Percentiles rank a stretch among this genome's conserved stretches.
Conservation (phyloP, 2,113 vertebrate species). For the Gallinago media region DNA sequence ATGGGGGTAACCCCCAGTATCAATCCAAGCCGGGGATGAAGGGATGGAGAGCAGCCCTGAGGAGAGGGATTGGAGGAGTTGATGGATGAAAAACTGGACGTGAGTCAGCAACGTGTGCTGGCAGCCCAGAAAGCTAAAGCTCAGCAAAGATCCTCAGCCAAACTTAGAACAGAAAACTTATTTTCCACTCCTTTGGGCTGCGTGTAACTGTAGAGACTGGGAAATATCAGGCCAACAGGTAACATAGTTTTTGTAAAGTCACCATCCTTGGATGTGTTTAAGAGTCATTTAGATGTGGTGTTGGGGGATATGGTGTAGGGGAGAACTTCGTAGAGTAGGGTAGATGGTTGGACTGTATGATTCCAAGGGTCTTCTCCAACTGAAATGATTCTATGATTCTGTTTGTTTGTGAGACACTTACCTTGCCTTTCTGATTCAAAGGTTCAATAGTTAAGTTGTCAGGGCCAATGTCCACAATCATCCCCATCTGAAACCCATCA, state of each 20-base stretch:
- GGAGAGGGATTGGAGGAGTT: not conserved
- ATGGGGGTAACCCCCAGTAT: not conserved
- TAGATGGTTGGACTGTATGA: too few species aligned
- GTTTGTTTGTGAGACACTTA: slow-evolving; percentile 64
- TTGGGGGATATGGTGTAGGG: too few species aligned
- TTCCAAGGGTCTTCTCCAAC: too few species aligned
- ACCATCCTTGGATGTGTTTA: too few species aligned
- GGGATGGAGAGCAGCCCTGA: not conserved
- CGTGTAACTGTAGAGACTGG: accelerated
- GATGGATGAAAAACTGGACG: not conserved
- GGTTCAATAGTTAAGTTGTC: slow-evolving; percentile 94
- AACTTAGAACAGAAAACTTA: not conserved
- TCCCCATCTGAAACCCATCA: slow-evolving; percentile 98
- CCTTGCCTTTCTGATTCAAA: slow-evolving; percentile 90
- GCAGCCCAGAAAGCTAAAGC: not conserved
- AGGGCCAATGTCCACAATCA: slow-evolving; percentile 93
- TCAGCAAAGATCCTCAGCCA: not conserved
- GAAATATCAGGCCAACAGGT: not conserved
- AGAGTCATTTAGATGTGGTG: too few species aligned
- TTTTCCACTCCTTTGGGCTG: not conserved
- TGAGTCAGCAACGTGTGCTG: not conserved
- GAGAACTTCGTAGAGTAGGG: too few species aligned
- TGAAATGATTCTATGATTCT: not conserved
- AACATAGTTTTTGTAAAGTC: not conserved
- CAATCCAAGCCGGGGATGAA: not conserved